These are phyloP conservation scores for Parotia lawesii DNA, from an alignment of 2,113 vertebrate species.

Conservation along the genomic window DNA sequence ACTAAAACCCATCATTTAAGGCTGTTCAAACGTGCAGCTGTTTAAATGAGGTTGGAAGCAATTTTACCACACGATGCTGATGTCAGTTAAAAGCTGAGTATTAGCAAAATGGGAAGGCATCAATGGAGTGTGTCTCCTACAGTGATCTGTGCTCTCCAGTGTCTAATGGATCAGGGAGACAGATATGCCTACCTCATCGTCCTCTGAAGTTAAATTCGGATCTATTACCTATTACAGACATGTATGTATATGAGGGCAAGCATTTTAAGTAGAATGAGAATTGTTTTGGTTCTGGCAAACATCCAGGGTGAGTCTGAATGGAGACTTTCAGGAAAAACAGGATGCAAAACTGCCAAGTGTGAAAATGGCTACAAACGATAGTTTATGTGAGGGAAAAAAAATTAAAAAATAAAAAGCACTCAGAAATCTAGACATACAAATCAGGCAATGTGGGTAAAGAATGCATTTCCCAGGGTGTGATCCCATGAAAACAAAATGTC, in stretches of 20 bases:
- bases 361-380: constrained; percentile 33
- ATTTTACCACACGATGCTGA: constrained; percentile 33
- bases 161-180: constrained; percentile 19
- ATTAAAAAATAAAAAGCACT: not conserved
- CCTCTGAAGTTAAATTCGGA: constrained; percentile 39
- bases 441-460: not conserved
- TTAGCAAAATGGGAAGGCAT: constrained; percentile 42
- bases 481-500: not conserved
- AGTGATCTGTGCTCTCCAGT: not conserved
- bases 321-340: constrained; percentile 56
- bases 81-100: constrained; percentile 50
- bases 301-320: constrained; percentile 56
- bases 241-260: not conserved
- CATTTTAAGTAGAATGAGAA: constrained; percentile 49
- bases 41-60: constrained; percentile 58
- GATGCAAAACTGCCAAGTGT: constrained; percentile 22
- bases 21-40: constrained; percentile 26
- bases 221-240: constrained; percentile 20
- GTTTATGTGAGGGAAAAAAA: not conserved
- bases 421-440: not conserved
- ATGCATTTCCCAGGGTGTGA: not conserved
- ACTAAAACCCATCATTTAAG: constrained; percentile 49
- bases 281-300: constrained; percentile 22
- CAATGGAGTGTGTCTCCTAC: constrained; percentile 9
- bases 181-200: not conserved